Conservation (phyloP, 2,113 vertebrate genomes). For the Microtus richardsoni region DNA sequence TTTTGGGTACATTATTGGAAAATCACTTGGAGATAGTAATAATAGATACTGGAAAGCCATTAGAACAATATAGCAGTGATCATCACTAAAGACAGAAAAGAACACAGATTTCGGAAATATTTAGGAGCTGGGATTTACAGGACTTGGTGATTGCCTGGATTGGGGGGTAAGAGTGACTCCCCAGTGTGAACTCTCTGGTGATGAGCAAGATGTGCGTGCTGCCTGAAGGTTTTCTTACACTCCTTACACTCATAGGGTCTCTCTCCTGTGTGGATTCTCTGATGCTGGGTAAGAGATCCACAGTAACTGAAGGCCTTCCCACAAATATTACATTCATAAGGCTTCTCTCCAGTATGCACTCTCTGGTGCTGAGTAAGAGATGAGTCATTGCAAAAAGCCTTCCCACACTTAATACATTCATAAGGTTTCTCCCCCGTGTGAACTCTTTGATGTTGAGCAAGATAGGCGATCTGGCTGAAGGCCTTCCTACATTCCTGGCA, state of each 20-base stretch:
- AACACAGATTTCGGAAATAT: constrained; percentile 25
- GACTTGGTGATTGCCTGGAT: constrained; percentile 63
- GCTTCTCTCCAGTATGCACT: constrained; percentile 81
- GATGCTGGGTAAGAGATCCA: constrained; percentile 77
- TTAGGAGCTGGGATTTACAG: constrained; percentile 41
- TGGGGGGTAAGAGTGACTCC: constrained; percentile 65
- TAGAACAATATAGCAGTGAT: neutral
- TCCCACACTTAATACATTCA: constrained; percentile 80
- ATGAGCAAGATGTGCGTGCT: constrained; percentile 79
- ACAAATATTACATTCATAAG: constrained; percentile 80
- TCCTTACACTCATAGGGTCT: constrained; percentile 80
- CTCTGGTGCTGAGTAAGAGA: constrained; percentile 78
- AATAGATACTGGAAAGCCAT: neutral
- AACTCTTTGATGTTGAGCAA: constrained; percentile 76
- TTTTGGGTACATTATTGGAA: neutral
- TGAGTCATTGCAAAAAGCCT: constrained; percentile 80
- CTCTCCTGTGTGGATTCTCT: constrained; percentile 81
- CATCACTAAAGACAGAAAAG: constrained; percentile 12
- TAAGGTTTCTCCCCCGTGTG: constrained; percentile 82
- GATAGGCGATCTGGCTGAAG: constrained; percentile 75
- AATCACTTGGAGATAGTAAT: constrained; percentile 50
- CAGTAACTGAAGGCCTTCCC: constrained; percentile 81
- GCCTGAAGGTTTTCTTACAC: constrained; percentile 79
- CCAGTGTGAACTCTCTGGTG: constrained; percentile 77
- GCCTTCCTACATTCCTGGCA: constrained; percentile 78